A percentile compares a stretch with the other conserved stretches of the same genome.
phyloP scores from a whole-genome alignment of 2,888 invertebrate genomes.

The Ectobius pallidus region DNA sequence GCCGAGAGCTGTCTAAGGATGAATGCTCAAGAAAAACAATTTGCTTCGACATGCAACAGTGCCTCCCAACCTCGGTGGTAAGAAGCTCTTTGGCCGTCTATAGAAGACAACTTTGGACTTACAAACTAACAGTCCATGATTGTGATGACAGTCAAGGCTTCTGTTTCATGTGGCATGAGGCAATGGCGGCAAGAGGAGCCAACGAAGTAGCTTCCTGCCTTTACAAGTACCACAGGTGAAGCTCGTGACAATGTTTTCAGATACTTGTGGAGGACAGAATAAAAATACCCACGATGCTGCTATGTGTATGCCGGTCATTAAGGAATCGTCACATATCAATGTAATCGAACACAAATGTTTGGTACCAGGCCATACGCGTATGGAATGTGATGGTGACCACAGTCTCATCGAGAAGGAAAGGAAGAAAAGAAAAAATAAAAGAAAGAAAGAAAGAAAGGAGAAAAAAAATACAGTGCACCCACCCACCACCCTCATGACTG shows the following conservation, averaged over 20 bases:
- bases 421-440: not conserved
- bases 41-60: not conserved
- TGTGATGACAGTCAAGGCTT: not conserved
- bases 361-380: not conserved
- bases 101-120: too few relatives aligned
- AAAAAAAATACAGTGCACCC: not conserved
- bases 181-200: not conserved
- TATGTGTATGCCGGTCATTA: not conserved
- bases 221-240: not conserved
- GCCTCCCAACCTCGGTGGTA: too few relatives aligned
- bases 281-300: too few relatives aligned
- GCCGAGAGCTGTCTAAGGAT: not conserved
- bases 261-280: not conserved
- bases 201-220: not conserved
- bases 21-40: not conserved
- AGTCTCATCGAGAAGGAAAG: not conserved
- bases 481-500: too few relatives aligned
- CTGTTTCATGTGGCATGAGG: not conserved
- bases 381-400: too few relatives aligned
- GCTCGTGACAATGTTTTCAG: not conserved
- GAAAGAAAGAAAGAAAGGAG: too few relatives aligned
- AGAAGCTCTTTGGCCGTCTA: not conserved
- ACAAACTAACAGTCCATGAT: not conserved
- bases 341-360: not conserved
- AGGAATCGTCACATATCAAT: not conserved